Evolutionary conservation across 2,888 invertebrate genomes (phyloP).

Genomic region (Amphipoea oculea): DNA sequence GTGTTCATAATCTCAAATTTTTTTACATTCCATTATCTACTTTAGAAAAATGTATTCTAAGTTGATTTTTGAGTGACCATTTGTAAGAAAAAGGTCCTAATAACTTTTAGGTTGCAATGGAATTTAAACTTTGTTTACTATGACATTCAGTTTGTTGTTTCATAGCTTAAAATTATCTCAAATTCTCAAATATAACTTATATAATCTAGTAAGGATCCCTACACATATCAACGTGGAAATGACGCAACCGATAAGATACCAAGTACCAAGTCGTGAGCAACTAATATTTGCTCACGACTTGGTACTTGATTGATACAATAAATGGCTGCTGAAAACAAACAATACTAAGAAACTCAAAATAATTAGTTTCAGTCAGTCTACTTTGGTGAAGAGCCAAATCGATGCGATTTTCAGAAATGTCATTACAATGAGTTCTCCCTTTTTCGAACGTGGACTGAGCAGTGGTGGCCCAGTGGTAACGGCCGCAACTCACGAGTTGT

Average conservation of each 20-base stretch:
- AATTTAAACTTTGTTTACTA: neutral
- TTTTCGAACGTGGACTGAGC: neutral
- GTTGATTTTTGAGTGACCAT: neutral
- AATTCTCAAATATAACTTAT: neutral
- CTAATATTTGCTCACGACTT: constrained; percentile 5
- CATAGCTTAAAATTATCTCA: neutral
- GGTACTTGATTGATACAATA: constrained; percentile 4
- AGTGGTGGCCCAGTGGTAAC: neutral
- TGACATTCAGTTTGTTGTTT: neutral
- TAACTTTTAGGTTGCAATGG: neutral
- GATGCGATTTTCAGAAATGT: neutral
- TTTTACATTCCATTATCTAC: neutral
- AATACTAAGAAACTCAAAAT: neutral
- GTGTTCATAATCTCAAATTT: neutral
- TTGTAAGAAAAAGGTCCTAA: neutral
- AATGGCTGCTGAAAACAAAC: constrained; percentile 27
- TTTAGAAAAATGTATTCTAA: neutral
- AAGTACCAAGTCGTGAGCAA: constrained; percentile 19
- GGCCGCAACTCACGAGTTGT: neutral
- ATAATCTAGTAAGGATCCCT: neutral
- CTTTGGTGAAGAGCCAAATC: neutral
- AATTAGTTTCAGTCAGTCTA: constrained; percentile 7
- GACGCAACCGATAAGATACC: neutral
- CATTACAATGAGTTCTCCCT: neutral
- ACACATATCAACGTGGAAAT: neutral